Percentiles rank a stretch among this genome's conserved stretches.
phyloP scores from a whole-genome alignment of 1,140 invertebrate species.

The Microvelia longipes region DNA sequence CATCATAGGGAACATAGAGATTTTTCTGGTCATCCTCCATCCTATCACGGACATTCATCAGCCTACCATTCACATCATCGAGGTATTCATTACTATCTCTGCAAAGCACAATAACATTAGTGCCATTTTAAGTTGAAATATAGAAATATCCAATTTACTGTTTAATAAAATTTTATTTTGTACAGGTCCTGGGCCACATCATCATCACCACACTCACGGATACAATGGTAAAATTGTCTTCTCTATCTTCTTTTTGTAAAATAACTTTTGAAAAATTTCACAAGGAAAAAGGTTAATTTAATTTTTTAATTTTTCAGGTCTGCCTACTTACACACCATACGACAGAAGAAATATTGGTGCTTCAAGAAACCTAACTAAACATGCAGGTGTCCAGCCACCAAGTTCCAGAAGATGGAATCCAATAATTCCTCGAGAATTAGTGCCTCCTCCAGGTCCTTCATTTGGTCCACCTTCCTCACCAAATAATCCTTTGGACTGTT shows the following conservation, averaged over 20 bases:
- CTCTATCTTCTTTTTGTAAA: no score
- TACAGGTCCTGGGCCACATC: not conserved
- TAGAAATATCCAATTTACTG: no score
- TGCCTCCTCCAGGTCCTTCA: not conserved
- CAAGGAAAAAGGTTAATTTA: no score
- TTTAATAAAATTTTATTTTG: no score
- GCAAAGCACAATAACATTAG: not conserved
- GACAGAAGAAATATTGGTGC: not conserved
- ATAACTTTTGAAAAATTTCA: no score
- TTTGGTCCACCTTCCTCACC: not conserved
- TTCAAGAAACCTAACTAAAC: not conserved
- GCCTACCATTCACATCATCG: not conserved
- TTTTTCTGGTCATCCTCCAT: no score
- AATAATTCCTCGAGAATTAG: no score
- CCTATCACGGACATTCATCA: not conserved
- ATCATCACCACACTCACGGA: not conserved
- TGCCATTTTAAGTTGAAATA: no score
- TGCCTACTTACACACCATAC: not conserved
- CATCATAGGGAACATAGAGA: no score
- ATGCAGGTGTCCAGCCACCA: slow-evolving; percentile 3
- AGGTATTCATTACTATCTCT: not conserved
- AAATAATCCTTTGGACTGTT: not conserved
- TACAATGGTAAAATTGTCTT: no score
- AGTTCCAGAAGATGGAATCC: not conserved
- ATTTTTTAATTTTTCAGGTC: no score